These are phyloP conservation scores for Agrilus cyanescens DNA, from an alignment of 2,888 invertebrate species.

Conservation along the genomic window DNA sequence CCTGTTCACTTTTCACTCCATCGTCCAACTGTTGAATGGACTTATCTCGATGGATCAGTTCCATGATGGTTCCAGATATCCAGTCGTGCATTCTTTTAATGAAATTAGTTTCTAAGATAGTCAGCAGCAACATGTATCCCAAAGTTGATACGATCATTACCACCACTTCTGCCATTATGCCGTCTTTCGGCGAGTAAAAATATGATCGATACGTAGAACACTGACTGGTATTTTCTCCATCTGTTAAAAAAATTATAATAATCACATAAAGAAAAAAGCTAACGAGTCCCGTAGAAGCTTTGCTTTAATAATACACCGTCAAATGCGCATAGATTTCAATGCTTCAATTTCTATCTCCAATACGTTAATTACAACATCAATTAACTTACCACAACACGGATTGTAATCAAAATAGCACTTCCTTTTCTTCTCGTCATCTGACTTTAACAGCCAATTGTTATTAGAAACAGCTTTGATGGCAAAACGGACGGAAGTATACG, in stretches of 20 bases:
- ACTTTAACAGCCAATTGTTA: slow-evolving; percentile 27
- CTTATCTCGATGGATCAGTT: neutral
- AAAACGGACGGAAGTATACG: slow-evolving; percentile 23
- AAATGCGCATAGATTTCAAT: too few relatives aligned
- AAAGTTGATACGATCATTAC: slow-evolving; percentile 7
- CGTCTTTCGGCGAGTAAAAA: slow-evolving; percentile 1
- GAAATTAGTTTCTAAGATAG: slow-evolving; percentile 8
- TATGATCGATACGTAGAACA: slow-evolving; percentile 9
- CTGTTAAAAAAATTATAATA: neutral
- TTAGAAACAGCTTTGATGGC: slow-evolving; percentile 24
- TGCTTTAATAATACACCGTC: too few relatives aligned
- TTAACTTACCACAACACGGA: slow-evolving; percentile 29
- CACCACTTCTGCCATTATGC: slow-evolving; percentile 1
- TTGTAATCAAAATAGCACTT: slow-evolving; percentile 18
- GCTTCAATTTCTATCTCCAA: too few relatives aligned
- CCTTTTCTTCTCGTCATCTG: slow-evolving; percentile 10
- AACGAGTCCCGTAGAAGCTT: too few relatives aligned
- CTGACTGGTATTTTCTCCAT: neutral
- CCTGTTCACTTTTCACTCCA: slow-evolving; percentile 1
- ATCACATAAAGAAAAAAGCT: too few relatives aligned
- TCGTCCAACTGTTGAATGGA: slow-evolving; percentile 2
- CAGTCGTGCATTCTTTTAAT: neutral
- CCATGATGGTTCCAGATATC: neutral
- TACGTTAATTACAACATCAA: neutral
- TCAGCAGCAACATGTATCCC: slow-evolving; percentile 7